Conservation (phyloP, 2,113 vertebrate species). For the Lontra canadensis region DNA sequence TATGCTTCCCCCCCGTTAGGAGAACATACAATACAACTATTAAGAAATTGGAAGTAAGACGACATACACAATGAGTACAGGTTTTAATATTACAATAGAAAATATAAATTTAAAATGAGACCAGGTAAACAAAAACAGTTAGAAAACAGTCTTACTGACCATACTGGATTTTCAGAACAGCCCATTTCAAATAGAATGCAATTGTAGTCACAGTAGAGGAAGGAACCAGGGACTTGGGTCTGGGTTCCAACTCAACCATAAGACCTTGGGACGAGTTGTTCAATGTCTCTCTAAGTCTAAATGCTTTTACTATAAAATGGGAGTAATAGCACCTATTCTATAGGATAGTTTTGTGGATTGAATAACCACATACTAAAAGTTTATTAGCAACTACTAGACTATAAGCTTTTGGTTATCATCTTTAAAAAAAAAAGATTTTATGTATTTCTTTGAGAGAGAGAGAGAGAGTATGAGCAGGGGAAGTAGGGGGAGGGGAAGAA, state of each 20-base stretch:
- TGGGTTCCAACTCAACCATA: neutral
- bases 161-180: neutral
- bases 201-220: neutral
- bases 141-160: neutral
- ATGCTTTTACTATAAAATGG: neutral
- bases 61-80: neutral
- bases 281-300: neutral
- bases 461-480: neutral
- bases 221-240: neutral
- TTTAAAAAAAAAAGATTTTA: neutral
- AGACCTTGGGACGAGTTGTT: neutral
- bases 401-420: neutral
- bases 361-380: neutral
- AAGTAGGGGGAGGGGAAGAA: no score
- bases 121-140: neutral
- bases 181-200: neutral
- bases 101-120: constrained; percentile 34
- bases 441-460: neutral
- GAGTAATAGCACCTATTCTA: neutral
- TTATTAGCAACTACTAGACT: neutral
- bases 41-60: constrained; percentile 8
- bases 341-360: neutral
- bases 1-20: neutral
- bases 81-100: neutral
- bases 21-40: neutral